A percentile compares a stretch with the other conserved stretches of the same genome.
phyloP scores from a whole-genome alignment of 1,140 invertebrate species.

The Aethina tumida region DNA sequence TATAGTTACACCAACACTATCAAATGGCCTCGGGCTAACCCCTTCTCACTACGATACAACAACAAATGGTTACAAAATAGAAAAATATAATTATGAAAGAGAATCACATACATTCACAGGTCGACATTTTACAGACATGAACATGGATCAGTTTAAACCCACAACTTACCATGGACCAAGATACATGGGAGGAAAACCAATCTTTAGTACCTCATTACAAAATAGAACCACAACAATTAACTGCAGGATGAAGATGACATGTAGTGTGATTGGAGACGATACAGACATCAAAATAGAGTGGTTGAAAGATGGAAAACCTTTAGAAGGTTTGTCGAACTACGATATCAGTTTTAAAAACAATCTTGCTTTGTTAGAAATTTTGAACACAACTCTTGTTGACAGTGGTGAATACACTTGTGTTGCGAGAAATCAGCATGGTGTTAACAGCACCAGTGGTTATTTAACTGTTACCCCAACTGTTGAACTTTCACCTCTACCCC shows the following conservation, averaged over 20 bases:
- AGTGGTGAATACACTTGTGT: conserved; percentile 65
- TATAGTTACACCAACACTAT: too few species aligned
- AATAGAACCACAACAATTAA: conserved; percentile 65
- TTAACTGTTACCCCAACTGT: conserved; percentile 61
- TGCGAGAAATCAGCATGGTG: conserved; percentile 63
- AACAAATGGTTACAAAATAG: too few species aligned
- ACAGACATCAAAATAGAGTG: conserved; percentile 72
- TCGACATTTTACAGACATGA: conserved; percentile 9
- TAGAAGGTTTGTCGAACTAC: conserved; percentile 10
- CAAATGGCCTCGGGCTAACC: too few species aligned
- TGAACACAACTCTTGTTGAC: conserved; percentile 51
- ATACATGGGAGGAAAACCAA: conserved; percentile 48
- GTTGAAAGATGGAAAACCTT: conserved; percentile 63
- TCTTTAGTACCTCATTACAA: conserved; percentile 70
- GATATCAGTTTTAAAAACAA: conserved; percentile 50
- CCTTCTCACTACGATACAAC: too few species aligned
- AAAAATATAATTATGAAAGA: too few species aligned
- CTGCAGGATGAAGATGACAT: conserved; percentile 68
- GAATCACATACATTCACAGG: conserved; percentile 9
- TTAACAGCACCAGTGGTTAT: conserved; percentile 54
- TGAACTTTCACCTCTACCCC: conserved; percentile 54
- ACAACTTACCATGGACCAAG: conserved; percentile 19
- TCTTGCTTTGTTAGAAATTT: conserved; percentile 64
- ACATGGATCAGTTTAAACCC: conserved; percentile 21
- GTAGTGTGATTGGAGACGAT: conserved; percentile 71